Evolutionary conservation across 2,888 invertebrate genomes (phyloP), one percentile per base, ranked within the genome.

Genomic region (Deroplatys truncata): DNA sequence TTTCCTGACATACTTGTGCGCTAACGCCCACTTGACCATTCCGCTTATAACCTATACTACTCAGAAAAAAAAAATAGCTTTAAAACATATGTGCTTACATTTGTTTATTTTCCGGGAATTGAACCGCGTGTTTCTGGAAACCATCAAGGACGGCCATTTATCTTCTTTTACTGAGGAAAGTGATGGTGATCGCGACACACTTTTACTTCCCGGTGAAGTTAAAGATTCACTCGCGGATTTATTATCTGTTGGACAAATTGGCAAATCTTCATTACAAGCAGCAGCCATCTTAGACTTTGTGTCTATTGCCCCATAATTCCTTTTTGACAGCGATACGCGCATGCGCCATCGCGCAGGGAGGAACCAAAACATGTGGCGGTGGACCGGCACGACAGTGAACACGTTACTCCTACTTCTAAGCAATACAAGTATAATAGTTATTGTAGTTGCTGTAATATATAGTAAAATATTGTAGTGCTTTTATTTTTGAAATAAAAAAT

Each of bases 121-220:
- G 29, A 25, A 49, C 84, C 84, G 82, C 31, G 88, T 86, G n/a
- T 85, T 88, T 31, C 83, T 89, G 49, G 91, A 91, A n/a, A 90
- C 89, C 28, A 91, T 20, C 8, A 90, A 84, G 10, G 93, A 93
- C 16, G 93, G 93, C 93, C 93, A 93, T 90, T 92, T 93, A 91
- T 93, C 94, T 91, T 95, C 95, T 91, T 94, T 92, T 84, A 94
- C 93, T n/a, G 95, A 95, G 89, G 94, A 94, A 90, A 94, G 93
- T 83, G 95, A 95, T 16, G 95, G 94, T 43, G 95, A 95, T 92
- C 94, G 93, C 88, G 95, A 94, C 89, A 93, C 92, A 92, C 92
- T 94, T 92, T 93, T 93, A 84, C 93, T 93, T 91, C 92, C 93
- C 20, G 89, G 90, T 43, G 88, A 87, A 84, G 85, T 89, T 43